Base-by-base conservation (phyloP, 2,888 invertebrate species). In the Microchrysa polita region DNA sequence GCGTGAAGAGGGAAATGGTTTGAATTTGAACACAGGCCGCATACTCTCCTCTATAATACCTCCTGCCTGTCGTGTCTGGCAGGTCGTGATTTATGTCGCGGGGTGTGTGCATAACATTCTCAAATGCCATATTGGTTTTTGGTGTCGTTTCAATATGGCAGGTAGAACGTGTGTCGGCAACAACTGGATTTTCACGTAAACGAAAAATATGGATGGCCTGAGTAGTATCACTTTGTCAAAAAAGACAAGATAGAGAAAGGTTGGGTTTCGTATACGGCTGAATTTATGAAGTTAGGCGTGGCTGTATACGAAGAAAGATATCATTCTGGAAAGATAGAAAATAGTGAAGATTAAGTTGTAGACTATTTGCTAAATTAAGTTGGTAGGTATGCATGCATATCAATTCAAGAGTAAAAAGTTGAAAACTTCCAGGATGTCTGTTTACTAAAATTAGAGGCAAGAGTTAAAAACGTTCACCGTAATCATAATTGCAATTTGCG, bases 111-210 rank as follows among this genome's bases (percentile, higher is more conserved):
- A 20, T 7, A 34, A 34, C 27, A 23, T 23, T 40, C 18, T 27
- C 57, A 53, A 27, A 57, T 18, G 69, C 69, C 69, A 69, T 69
- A 69, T 57, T 69, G 69, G 69, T 69, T 69, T 69, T 44, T n/a
- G n/a, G n/a, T 53, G 42, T 23, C 67, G 27, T 34, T 20, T 14
- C 18, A 53, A 12, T n/a, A 18, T 40, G 67, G 55, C 67, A 69
- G 55, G 69, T 55, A 69, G 57, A 20, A 40, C 69, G 20, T 18
- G 20, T 18, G 44, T 5, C 34, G 48, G 44, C 69, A 69, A 52
- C 69, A 4, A 55, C n/a, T n/a, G n/a, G n/a, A n/a, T n/a, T 34
- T 5, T 34, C 20, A 69, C 40, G 57, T 52, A 69, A 48, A 48
- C 12, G 48, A 7, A 34, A n/a, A n/a, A 34, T 34, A 34, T 34